Conservation (phyloP, 2,113 vertebrate genomes). For the Brachirus orientalis region DNA sequence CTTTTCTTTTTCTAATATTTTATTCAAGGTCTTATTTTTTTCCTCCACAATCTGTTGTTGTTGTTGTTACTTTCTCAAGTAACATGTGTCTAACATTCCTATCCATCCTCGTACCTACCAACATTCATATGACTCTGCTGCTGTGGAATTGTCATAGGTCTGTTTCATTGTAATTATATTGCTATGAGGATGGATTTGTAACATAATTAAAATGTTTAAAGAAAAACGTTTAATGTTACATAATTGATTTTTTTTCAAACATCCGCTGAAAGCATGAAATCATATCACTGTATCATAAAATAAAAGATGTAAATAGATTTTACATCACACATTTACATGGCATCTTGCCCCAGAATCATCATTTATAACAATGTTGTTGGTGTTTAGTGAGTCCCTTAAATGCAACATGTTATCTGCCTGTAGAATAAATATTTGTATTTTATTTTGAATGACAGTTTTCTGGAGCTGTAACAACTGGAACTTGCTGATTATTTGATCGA, state of each 20-base stretch:
- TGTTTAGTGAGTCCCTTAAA: neutral
- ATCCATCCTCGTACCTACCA: neutral
- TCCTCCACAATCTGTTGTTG: neutral
- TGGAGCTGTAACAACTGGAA: no score
- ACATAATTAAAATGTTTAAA: neutral
- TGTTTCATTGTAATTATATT: neutral
- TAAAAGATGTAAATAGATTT: neutral
- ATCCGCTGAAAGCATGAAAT: neutral
- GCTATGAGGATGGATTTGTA: neutral
- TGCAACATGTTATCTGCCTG: neutral
- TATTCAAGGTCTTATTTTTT: no score
- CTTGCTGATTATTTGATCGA: no score
- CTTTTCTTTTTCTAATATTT: no score
- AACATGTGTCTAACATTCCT: slow-evolving; percentile 5
- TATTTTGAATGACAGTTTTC: no score
- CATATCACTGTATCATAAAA: neutral
- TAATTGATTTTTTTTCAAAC: neutral
- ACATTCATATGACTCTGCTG: neutral
- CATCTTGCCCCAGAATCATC: neutral
- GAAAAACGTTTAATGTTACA: neutral
- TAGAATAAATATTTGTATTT: neutral
- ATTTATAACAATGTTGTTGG: neutral
- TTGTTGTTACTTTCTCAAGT: neutral
- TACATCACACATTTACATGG: no score
- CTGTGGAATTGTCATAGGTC: neutral